phyloP scores from a whole-genome alignment of 2,888 invertebrate genomes.

The Lithodes maja region DNA sequence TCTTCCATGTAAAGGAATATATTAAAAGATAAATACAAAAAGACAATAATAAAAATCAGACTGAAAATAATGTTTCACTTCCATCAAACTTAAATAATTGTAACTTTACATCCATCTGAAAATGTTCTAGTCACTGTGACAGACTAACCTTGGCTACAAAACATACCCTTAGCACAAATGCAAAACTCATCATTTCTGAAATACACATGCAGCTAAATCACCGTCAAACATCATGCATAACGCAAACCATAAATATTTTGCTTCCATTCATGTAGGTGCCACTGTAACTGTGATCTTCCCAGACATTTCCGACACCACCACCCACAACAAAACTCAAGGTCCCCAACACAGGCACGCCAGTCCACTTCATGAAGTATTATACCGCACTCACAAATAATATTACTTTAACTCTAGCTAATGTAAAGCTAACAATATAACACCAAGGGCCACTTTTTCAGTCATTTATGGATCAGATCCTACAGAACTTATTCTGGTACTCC shows the following conservation, averaged over 20 bases:
- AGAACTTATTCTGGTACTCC: too few relatives aligned
- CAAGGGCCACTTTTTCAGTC: too few relatives aligned
- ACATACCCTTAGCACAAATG: conserved; percentile 32
- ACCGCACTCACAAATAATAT: too few relatives aligned
- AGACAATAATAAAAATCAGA: neutral
- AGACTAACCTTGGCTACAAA: conserved; percentile 9
- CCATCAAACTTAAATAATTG: neutral
- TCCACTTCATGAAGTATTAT: neutral
- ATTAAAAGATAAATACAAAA: conserved; percentile 21
- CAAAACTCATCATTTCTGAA: conserved; percentile 24
- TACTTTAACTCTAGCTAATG: too few relatives aligned
- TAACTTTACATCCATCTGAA: neutral
- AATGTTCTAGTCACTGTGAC: neutral
- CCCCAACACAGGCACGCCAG: conserved; percentile 48
- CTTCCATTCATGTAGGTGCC: neutral
- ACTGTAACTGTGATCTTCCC: neutral
- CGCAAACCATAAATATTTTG: conserved; percentile 20
- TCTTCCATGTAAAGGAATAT: neutral
- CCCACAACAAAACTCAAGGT: neutral
- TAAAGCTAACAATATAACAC: too few relatives aligned
- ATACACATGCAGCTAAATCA: conserved; percentile 47
- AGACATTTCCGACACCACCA: conserved; percentile 22
- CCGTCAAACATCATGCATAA: conserved; percentile 45
- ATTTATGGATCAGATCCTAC: too few relatives aligned
- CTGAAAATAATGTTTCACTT: neutral